Evolutionary conservation across 2,888 invertebrate genomes (phyloP).

Genomic region (Tenthredo livida): DNA sequence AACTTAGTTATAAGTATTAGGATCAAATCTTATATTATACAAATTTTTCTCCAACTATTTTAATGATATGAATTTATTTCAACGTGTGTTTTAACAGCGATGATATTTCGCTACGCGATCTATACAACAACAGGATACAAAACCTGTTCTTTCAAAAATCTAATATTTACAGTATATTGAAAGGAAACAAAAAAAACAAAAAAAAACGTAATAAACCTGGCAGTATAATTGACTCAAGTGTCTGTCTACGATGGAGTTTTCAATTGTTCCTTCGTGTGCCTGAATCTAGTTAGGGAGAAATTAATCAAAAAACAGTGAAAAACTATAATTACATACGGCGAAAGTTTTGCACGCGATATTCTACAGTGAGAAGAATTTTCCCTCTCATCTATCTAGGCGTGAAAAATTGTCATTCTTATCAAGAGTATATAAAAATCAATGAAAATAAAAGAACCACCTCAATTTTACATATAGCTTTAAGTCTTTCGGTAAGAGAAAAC

Average conservation of each 20-base stretch:
- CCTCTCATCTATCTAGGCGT: not conserved
- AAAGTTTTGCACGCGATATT: slow-evolving; percentile 40
- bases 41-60: not conserved
- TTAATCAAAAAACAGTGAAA: not conserved
- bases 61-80: not conserved
- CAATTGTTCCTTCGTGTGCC: not conserved
- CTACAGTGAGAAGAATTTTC: not conserved
- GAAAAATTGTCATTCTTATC: not conserved
- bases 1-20: not conserved
- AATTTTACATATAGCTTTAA: not conserved
- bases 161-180: not conserved
- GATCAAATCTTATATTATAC: not conserved
- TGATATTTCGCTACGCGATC: not conserved
- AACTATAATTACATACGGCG: slow-evolving; percentile 7
- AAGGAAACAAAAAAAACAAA: not conserved
- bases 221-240: not conserved
- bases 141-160: slow-evolving; percentile 24
- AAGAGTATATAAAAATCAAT: not conserved
- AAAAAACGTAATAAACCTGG: not conserved
- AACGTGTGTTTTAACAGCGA: not conserved
- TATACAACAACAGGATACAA: not conserved
- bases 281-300: not conserved
- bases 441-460: not conserved
- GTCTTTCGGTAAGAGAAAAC: not conserved
- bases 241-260: not conserved